These are phyloP conservation scores for Aramus guarauna DNA, from an alignment of 2,113 vertebrate species.

Conservation along the genomic window DNA sequence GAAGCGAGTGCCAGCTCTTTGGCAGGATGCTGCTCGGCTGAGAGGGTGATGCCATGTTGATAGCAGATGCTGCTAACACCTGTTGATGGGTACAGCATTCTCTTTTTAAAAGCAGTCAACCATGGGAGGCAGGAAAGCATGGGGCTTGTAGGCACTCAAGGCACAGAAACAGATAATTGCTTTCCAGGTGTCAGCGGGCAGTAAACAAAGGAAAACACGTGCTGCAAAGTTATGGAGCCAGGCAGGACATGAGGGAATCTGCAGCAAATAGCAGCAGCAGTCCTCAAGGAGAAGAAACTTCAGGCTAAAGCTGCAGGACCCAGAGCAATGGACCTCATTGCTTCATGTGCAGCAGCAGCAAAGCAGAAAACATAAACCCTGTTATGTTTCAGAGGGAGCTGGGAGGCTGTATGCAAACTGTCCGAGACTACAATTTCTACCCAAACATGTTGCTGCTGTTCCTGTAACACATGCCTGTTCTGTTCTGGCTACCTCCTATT, in stretches of 20 bases:
- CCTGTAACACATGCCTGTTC: neutral
- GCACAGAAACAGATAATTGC: neutral
- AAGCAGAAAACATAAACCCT: neutral
- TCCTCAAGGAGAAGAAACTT: neutral
- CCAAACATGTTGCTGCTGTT: neutral
- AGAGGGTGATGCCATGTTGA: neutral
- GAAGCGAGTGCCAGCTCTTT: neutral
- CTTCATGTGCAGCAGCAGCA: neutral
- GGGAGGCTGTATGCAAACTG: neutral
- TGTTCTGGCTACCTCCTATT: neutral
- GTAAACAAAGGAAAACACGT: neutral
- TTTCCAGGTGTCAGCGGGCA: neutral
- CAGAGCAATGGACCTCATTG: too few relatives aligned
- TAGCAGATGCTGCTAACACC: constrained; percentile 7
- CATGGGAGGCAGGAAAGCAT: neutral
- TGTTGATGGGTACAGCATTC: neutral
- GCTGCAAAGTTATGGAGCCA: neutral
- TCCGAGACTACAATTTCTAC: neutral
- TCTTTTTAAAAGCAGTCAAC: neutral
- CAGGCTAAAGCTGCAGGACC: neutral
- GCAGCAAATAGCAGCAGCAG: neutral
- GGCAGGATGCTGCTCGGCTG: constrained; percentile 19
- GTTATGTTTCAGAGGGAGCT: neutral
- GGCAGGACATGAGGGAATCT: neutral
- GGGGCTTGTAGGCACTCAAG: neutral